phyloP scores from a whole-genome alignment of 2,113 vertebrate genomes.

The Hemiprocne comata region DNA sequence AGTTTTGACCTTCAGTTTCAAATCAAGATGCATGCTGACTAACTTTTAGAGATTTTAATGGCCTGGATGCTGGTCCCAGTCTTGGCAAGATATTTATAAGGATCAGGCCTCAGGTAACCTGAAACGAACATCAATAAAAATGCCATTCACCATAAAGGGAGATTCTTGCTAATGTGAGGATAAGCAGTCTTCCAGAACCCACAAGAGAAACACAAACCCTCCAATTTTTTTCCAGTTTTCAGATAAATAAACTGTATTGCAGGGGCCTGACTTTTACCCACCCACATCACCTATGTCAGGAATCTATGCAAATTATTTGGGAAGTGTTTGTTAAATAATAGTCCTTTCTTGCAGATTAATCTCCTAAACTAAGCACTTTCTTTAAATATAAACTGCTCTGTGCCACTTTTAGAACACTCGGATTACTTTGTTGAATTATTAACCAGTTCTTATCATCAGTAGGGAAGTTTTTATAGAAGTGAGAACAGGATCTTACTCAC shows the following conservation, averaged over 20 bases:
- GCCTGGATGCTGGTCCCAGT: neutral
- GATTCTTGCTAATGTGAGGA: neutral
- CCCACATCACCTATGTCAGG: neutral
- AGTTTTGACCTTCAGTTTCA: neutral
- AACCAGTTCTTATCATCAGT: slow-evolving; percentile 55
- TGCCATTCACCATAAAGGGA: neutral
- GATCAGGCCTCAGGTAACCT: neutral
- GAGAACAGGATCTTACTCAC: slow-evolving; percentile 60
- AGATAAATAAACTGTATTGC: neutral
- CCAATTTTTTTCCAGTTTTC: neutral
- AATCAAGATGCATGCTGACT: neutral
- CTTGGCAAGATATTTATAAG: neutral
- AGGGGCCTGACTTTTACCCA: neutral
- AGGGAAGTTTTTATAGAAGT: slow-evolving; percentile 62
- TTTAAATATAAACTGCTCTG: slow-evolving; percentile 34
- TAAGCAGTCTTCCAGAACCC: neutral
- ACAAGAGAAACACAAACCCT: neutral
- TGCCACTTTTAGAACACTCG: slow-evolving; percentile 59
- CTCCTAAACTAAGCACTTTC: slow-evolving; percentile 25
- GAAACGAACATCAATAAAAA: neutral
- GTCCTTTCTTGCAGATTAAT: slow-evolving; percentile 14
- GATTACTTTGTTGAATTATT: slow-evolving; percentile 70
- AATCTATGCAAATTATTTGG: neutral
- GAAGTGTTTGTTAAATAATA: slow-evolving; percentile 17
- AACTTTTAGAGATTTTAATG: neutral